Conservation (phyloP, 2,797 vertebrate species). For the Microhierax caerulescens region DNA sequence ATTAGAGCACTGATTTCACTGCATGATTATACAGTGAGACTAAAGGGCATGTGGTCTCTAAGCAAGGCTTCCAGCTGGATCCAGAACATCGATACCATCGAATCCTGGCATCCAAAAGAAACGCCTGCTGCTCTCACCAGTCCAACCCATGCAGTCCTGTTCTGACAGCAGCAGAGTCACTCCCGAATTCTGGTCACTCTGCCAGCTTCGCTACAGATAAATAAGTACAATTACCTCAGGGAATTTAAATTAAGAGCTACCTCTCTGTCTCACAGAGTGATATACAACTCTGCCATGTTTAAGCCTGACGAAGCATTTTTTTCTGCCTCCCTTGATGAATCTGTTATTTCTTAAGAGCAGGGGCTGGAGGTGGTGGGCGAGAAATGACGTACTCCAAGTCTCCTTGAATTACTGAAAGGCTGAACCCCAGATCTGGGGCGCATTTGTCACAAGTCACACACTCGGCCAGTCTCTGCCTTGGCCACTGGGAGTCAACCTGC, state of each 20-base stretch:
- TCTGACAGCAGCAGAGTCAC: background rate
- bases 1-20: background rate
- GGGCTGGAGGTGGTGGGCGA: background rate
- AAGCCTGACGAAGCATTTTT: background rate
- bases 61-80: background rate
- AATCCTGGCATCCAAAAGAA: background rate
- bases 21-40: background rate
- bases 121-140: rapidly evolving
- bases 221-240: conserved; percentile 20
- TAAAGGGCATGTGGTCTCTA: background rate
- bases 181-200: background rate
- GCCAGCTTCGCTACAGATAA: background rate
- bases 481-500: background rate
- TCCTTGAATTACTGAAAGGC: background rate
- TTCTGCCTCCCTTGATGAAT: background rate
- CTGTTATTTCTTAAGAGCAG: background rate
- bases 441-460: background rate
- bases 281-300: background rate
- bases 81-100: background rate
- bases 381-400: background rate
- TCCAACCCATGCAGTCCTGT: background rate
- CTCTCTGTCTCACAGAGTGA: background rate
- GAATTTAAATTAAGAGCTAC: background rate
- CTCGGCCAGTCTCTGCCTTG: background rate
- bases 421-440: background rate